phyloP scores from a whole-genome alignment of 2,797 vertebrate species.

The Rhyacichthys aspro region DNA sequence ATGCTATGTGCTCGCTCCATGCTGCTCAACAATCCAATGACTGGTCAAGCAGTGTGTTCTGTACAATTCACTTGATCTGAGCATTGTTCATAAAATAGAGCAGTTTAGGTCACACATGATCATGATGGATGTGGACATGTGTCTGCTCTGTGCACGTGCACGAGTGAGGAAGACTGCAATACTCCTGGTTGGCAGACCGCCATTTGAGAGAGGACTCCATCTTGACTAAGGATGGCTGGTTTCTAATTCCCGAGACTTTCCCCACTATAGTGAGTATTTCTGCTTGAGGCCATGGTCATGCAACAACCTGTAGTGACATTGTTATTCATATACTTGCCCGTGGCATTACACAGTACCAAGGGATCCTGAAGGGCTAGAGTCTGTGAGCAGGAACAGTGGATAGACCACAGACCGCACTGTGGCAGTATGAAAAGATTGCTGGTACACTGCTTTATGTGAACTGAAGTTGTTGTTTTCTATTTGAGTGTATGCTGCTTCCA shows the following conservation, averaged over 20 bases:
- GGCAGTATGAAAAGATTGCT: too few species aligned
- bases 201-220: constrained; percentile 66
- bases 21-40: constrained; percentile 5
- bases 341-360: constrained; percentile 9
- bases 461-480: neutral
- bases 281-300: constrained; percentile 23
- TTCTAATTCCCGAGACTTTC: constrained; percentile 39
- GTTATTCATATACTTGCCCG: constrained; percentile 50
- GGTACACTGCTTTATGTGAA: too few species aligned
- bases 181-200: constrained; percentile 43
- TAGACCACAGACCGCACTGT: constrained; percentile 12
- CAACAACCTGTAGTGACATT: constrained; percentile 46
- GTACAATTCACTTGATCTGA: constrained; percentile 43
- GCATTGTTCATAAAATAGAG: constrained; percentile 47
- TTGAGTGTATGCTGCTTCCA: neutral
- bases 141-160: constrained; percentile 30
- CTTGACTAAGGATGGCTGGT: constrained; percentile 57
- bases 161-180: constrained; percentile 37
- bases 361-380: constrained; percentile 11
- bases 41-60: constrained; percentile 25
- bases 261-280: constrained; percentile 41
- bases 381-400: constrained; percentile 11
- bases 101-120: constrained; percentile 45
- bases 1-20: constrained; percentile 1
- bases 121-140: constrained; percentile 59